A percentile compares a stretch with the other conserved stretches of the same genome.
phyloP scores from a whole-genome alignment of 2,888 invertebrate genomes.

The Drosophila bunnanda region DNA sequence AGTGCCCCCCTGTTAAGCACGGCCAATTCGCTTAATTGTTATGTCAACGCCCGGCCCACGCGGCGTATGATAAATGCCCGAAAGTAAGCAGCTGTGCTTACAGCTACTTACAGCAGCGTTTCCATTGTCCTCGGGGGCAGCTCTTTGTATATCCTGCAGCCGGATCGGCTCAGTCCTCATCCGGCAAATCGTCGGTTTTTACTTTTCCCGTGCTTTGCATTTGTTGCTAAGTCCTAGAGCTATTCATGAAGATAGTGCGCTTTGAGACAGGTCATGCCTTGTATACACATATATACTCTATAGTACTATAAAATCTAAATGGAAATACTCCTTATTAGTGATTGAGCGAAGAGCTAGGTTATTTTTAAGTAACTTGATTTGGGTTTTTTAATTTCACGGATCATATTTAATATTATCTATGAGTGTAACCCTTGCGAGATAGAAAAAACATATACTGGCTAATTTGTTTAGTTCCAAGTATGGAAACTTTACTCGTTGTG shows the following conservation, averaged over 20 bases:
- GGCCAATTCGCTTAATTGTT: conserved; percentile 60
- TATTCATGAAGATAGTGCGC: too few relatives aligned
- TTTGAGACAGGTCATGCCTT: neutral
- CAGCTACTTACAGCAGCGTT: conserved; percentile 40
- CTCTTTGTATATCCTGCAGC: conserved; percentile 12
- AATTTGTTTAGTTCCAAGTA: too few relatives aligned
- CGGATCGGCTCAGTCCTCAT: conserved; percentile 60
- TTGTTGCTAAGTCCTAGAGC: conserved; percentile 9
- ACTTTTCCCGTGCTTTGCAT: conserved; percentile 51
- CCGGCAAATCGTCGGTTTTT: conserved; percentile 43
- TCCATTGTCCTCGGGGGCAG: conserved; percentile 29
- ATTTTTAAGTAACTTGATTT: neutral
- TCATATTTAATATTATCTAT: too few relatives aligned
- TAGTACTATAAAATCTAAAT: neutral
- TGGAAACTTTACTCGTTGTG: too few relatives aligned
- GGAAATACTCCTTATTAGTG: neutral
- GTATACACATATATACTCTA: too few relatives aligned
- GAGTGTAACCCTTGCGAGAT: too few relatives aligned
- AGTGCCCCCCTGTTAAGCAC: conserved; percentile 9
- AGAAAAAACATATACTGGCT: neutral
- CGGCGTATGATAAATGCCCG: conserved; percentile 51
- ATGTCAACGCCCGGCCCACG: conserved; percentile 57
- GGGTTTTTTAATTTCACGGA: neutral
- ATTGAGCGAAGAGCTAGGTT: too few relatives aligned
- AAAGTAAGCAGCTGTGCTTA: conserved; percentile 47